Base-by-base conservation (phyloP, 2,888 invertebrate genomes). In the Yponomeuta sedellus region DNA sequence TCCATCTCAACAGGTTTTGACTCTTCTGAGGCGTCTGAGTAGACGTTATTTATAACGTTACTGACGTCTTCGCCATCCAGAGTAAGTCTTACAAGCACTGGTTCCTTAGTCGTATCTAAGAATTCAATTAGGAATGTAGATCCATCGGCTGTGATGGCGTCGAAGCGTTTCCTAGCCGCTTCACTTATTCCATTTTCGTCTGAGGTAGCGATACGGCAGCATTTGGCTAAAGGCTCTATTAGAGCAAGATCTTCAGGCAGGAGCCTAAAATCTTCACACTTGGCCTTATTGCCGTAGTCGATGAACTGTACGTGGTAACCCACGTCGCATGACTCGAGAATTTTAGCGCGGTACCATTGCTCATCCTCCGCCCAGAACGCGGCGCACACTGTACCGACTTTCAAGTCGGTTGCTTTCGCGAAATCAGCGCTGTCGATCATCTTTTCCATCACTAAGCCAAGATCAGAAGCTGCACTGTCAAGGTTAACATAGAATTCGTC, bases 401-500 rank as follows among this genome's bases (percentile, higher is more conserved):
- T 88, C 10, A 93, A 75, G 69, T 94, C 92, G 0, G 91, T 76
- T 1, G 91, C 70, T 1, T 87, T 80, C 0, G 92, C 87, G 68
- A 93, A 94, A 65, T 88, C 86, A 1, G 89, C 83, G 6, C 92
- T 91, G n/a, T 83, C 80, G 8, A 84, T 78, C 69, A 95, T 82
- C 70, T 88, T 90, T 61, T 93, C 92, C 0, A 92, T 92, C n/a
- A 95, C 91, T 74, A 92, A 92, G 74, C 94, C 94, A 10, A 95
- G 79, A 69, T 92, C 92, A 1, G 89, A 77, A 0, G 91, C 82
- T 16, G 91, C 86, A 66, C 92, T 92, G 64, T 93, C 93, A 61
- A 94, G 82, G 71, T 95, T 96, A 10, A 96, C 89, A 85, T 95
- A 96, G 78, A 96, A 96, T 70, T 96, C 95, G 28, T 93, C 92